Conservation (phyloP, 2,113 vertebrate species). For the Paramisgurnus dabryanus region DNA sequence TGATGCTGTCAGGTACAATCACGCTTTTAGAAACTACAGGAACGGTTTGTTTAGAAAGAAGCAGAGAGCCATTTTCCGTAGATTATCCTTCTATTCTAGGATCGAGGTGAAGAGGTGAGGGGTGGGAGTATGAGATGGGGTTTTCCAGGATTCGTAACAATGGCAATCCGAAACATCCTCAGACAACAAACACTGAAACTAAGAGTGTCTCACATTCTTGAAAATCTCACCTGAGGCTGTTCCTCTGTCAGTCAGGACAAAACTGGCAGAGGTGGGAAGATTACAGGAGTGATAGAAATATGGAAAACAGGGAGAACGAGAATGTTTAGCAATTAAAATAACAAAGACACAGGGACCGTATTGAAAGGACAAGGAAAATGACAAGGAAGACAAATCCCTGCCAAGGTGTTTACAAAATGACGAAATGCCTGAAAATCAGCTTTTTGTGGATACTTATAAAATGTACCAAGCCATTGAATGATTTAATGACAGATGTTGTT, state of each 20-base stretch:
- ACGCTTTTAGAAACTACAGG: neutral
- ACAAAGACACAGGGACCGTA: neutral
- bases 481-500: too few species aligned
- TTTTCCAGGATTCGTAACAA: slow-evolving; percentile 17
- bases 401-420: neutral
- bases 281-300: too few species aligned
- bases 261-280: neutral
- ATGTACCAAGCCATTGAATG: too few species aligned
- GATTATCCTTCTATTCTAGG: slow-evolving; percentile 12
- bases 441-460: too few species aligned
- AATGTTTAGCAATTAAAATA: neutral
- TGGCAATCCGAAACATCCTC: slow-evolving; percentile 23
- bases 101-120: slow-evolving; percentile 7
- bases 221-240: neutral
- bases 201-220: neutral
- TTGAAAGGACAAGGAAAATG: neutral
- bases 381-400: neutral
- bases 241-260: neutral
- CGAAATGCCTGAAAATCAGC: too few species aligned
- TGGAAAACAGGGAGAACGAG: too few species aligned
- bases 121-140: neutral
- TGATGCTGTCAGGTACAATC: neutral
- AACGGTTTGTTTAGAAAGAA: neutral
- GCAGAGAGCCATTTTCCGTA: neutral
- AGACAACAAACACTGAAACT: neutral